Conservation (phyloP, 2,113 vertebrate species). For the Cyanoramphus novaezelandiae region DNA sequence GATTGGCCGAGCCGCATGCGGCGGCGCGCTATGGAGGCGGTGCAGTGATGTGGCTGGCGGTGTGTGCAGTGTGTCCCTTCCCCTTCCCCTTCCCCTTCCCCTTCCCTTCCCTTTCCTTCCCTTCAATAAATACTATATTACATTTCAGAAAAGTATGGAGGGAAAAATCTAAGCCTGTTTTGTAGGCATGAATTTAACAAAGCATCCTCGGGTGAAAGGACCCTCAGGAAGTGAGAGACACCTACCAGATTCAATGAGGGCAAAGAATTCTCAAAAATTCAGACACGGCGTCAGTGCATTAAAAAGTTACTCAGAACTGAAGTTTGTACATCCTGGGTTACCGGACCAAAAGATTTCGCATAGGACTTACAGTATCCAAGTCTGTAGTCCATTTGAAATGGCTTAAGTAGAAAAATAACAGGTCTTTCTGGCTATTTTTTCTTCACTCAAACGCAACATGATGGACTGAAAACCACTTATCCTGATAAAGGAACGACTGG, state of each 20-base stretch:
- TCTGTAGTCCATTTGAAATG: background rate
- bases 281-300: background rate
- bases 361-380: background rate
- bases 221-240: background rate
- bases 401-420: background rate
- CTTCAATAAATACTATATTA: background rate
- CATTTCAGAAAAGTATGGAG: background rate
- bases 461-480: background rate
- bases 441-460: background rate
- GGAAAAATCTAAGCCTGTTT: background rate
- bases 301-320: background rate
- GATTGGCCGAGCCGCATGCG: conserved; percentile 29
- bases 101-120: no score
- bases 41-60: fast-evolving
- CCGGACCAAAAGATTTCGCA: no score
- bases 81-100: no score
- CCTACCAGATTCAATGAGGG: background rate
- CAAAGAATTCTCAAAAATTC: background rate
- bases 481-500: background rate
- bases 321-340: background rate
- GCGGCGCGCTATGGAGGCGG: fast-evolving
- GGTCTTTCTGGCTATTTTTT: background rate
- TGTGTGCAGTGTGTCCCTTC: no score
- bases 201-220: background rate
- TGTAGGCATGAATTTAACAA: background rate